Base-by-base conservation (phyloP, 2,888 invertebrate species). In the Ommatoiulus sabulosus region DNA sequence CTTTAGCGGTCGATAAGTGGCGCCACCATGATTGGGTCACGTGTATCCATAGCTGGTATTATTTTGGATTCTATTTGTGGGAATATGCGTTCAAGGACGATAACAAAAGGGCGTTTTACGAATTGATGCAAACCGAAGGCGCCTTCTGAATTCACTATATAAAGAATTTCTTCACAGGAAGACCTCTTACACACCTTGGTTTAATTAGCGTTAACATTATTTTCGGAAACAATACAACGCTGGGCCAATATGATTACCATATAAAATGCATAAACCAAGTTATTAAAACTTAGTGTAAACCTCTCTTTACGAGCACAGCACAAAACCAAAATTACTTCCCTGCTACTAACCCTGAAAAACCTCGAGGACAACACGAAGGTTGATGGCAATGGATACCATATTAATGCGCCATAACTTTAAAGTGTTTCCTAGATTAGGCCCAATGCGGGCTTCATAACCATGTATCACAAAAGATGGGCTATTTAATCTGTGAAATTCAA, bases 281-380 rank as follows among this genome's bases (percentile, higher is more conserved):
- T 63, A 63, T 63, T 63, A 63, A 63, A 63, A 63, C 63, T 17
- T 63, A 5, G n/a, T n/a, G 63, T n/a, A n/a, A 63, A 52, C 52
- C 12, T 10, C 52, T 10, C 52, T 52, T 52, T 3, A 52, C 17
- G 52, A 12, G 17, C 52, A 10, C 52, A 10, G 3, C 17, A 52
- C 17, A 52, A 15, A 52, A 10, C 52, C 52, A 10, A 52, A 52
- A 52, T 12, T 52, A 52, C 52, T 10, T 52, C 10, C 52, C 52
- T 12, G 10, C 6, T 52, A 15, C 6, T 52, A 17, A 15, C 52
- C 52, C 52, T 52, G 52, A 52, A 52, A n/a, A 46, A 46, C 6
- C 63, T 63, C n/a, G n/a, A 63, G 63, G 63, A 63, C 63, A 63
- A 63, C 15, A 63, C 63, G 63, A 63, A 63, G 63, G 63, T 63